Percentiles rank a stretch among this genome's conserved stretches.
Evolutionary conservation across 2,888 invertebrate species (phyloP).

Genomic region (Liposcelis brunnea): DNA sequence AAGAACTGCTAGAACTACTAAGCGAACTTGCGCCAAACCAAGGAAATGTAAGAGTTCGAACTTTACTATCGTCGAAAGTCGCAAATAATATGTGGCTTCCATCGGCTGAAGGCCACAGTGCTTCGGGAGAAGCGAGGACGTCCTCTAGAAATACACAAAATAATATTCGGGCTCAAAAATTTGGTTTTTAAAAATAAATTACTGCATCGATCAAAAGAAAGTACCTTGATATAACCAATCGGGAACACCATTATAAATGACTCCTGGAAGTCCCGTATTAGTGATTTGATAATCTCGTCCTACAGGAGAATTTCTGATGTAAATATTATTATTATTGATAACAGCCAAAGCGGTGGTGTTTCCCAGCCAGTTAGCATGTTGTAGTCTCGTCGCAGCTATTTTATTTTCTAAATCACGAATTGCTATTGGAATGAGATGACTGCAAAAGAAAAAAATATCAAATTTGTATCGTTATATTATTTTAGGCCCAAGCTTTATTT

Average conservation of each 20-base stretch:
- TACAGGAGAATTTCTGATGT: constrained; percentile 56
- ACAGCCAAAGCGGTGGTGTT: constrained; percentile 58
- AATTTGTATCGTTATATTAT: too few relatives aligned
- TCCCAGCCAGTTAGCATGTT: constrained; percentile 72
- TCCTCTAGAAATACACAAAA: constrained; percentile 49
- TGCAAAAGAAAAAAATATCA: constrained; percentile 22
- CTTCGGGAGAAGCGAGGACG: constrained; percentile 59
- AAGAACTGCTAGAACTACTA: constrained; percentile 35
- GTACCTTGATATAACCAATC: constrained; percentile 97
- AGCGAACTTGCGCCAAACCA: constrained; percentile 57
- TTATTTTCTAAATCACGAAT: constrained; percentile 57
- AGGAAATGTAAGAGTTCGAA: constrained; percentile 60
- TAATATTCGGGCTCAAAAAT: too few relatives aligned
- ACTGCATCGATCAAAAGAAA: too few relatives aligned
- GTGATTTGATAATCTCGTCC: constrained; percentile 49
- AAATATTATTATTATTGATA: constrained; percentile 78
- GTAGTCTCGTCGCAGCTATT: constrained; percentile 52
- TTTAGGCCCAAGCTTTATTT: too few relatives aligned
- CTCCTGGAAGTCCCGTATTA: constrained; percentile 55
- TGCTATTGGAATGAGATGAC: constrained; percentile 72
- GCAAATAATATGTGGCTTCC: constrained; percentile 72
- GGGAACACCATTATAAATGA: constrained; percentile 80
- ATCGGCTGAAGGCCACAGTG: constrained; percentile 73
- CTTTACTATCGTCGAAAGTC: constrained; percentile 67
- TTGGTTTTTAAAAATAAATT: too few relatives aligned